Base-by-base conservation (phyloP, 2,113 vertebrate genomes). In the Forbesichthys papilliferus region DNA sequence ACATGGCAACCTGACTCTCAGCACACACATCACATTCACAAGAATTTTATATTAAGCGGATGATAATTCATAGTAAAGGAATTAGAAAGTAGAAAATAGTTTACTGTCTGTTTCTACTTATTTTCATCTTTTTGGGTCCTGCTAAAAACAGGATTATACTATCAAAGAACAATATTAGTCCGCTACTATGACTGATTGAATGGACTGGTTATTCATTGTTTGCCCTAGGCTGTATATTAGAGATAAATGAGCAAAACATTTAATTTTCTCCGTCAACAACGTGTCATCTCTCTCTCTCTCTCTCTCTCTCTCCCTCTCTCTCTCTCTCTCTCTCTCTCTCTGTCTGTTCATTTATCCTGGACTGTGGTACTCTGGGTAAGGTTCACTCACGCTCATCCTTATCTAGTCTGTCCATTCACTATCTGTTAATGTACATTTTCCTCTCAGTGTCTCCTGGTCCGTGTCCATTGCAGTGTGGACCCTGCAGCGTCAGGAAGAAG, bases 401-500 rank as follows among this genome's bases (percentile, higher is more conserved):
- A 5, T 8, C 36, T 5, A 42, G 36, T 42, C 36, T 42, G 5
- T 42, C 36, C 36, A 42, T 42, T 42, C 36, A 42, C 4, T 42
- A 42, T 8, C 36, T 42, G 5, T 42, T 6, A 42, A 42, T 6
- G 0, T 42, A 5, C 36, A 42, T 42, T 42, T 42, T 42, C 4
- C 36, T 42, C 5, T 42, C 36, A 42, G 3, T 42, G 54, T 16
- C 16, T 16, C n/a, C n/a, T 16, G 1, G 16, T 9, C 54, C 16
- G 27, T 71, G 47, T 12, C 16, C 68, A 11, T 84, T 80, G 59
- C 73, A 68, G 72, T 70, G 48, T 65, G 74, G 64, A 42, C 61
- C 63, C 65, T n/a, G 87, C 33, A 48, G 69, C 5, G 54, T 48
- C 54, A 42, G 13, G 14, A 36, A 73, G 78, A 85, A 75, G 86